A percentile compares a stretch with the other conserved stretches of the same genome.
These are phyloP conservation scores for Sylvia atricapilla DNA, from an alignment of 2,113 vertebrate species.

Conservation along the genomic window DNA sequence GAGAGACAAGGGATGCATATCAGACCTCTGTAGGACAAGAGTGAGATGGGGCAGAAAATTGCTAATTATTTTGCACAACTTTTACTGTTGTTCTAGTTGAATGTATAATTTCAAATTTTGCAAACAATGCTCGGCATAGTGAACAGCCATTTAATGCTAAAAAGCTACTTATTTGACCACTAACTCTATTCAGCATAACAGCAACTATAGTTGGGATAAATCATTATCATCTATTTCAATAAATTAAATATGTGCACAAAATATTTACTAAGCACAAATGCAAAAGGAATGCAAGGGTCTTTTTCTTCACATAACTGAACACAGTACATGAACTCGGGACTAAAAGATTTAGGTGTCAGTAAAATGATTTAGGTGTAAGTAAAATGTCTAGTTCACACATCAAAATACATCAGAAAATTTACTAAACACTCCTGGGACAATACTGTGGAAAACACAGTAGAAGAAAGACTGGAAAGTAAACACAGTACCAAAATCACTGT, in stretches of 20 bases:
- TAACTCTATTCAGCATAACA: not conserved
- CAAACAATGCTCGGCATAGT: not conserved
- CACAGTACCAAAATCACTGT: not conserved
- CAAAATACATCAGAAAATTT: not conserved
- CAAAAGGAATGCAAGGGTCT: not conserved
- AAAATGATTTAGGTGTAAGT: not conserved
- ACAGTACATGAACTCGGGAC: not conserved
- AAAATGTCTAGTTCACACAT: not conserved
- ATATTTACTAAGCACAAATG: not conserved
- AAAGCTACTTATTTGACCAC: not conserved
- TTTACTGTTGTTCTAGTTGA: not conserved
- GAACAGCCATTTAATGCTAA: not conserved
- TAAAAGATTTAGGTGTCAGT: not conserved
- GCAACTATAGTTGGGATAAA: not conserved
- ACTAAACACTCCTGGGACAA: not conserved
- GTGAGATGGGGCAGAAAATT: not conserved
- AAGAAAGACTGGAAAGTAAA: not conserved
- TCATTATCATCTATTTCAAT: not conserved
- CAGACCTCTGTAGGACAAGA: not conserved
- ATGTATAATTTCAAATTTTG: not conserved
- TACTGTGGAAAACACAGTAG: not conserved
- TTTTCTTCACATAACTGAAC: not conserved
- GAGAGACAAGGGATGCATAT: not conserved
- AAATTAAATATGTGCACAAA: not conserved
- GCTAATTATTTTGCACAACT: not conserved